Evolutionary conservation across 2,797 vertebrate genomes (phyloP), one percentile per base, ranked within the genome.

Genomic region (Tauraco hartlaubi): DNA sequence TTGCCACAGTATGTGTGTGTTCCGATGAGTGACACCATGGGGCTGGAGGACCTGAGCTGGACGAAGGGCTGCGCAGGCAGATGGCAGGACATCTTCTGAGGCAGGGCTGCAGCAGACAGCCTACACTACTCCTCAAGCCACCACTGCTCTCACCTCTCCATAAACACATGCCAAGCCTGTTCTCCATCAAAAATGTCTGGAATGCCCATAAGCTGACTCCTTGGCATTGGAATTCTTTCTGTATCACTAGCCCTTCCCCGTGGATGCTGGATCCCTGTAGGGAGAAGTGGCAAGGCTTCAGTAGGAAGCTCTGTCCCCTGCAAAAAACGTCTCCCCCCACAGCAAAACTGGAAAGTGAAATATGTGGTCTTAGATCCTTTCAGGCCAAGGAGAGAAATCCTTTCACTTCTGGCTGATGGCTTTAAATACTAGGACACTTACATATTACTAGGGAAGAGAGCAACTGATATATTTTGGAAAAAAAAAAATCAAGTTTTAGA

Each of bases 121-220:
- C 11, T 39, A 33, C 25, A 4, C 37, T n/a, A 7, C 3, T 23
- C 18, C 5, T 28, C 0, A 0, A 72, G 20, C 13, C 14, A 33
- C 29, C 1, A 2, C 31, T 73, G 39, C 31, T 12, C 29, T 80
- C 37, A 28, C 17, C 8, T 59, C 23, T 64, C 54, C 49, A 68
- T 41, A 33, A 26, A 9, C 2, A 1, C 16, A 15, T 7, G 15
- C 12, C 26, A 77, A 89, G 26, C 15, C 20, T 41, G 4, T 52
- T 61, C 15, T 56, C 33, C 37, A 49, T 59, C 6, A 61, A 75
- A 89, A 87, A 33, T 54, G 31, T 4, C 22, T 43, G 31, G 20
- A 81, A 74, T 58, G 29, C 25, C 43, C 66, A 3, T 15, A 29
- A 48, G 37, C 35, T 25, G 15, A 37, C 15, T 62, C 28, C 1